Evolutionary conservation across 1,140 invertebrate genomes (phyloP).

Genomic region (Drosophila asahinai): DNA sequence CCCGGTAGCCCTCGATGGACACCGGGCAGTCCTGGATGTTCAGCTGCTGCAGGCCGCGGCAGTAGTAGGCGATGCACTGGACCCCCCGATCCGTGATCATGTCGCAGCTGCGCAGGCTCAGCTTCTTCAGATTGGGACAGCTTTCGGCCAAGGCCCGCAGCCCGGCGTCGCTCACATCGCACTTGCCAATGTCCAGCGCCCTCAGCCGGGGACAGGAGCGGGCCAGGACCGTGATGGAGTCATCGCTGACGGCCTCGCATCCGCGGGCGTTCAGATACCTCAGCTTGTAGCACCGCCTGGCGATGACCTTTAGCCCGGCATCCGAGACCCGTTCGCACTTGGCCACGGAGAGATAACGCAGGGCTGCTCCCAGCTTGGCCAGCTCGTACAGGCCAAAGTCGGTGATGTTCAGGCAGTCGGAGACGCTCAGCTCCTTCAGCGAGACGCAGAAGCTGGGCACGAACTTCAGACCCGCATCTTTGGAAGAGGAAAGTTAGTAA

Average conservation of each 20-base stretch:
- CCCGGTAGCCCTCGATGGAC: conserved; percentile 93
- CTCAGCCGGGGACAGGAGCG: conserved; percentile 92
- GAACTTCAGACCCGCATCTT: conserved; percentile 91
- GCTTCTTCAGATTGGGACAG: conserved; percentile 95
- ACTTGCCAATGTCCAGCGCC: conserved; percentile 96
- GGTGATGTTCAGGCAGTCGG: conserved; percentile 94
- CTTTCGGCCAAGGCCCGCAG: conserved; percentile 93
- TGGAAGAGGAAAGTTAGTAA: conserved; percentile 17
- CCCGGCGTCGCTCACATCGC: conserved; percentile 95
- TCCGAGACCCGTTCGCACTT: conserved; percentile 95
- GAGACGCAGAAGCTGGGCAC: conserved; percentile 94
- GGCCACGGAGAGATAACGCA: conserved; percentile 95
- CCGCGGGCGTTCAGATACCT: conserved; percentile 96
- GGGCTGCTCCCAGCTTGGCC: conserved; percentile 93
- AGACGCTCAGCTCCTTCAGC: conserved; percentile 94
- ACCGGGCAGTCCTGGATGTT: conserved; percentile 97
- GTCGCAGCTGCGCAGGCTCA: conserved; percentile 95
- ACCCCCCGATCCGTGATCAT: conserved; percentile 94
- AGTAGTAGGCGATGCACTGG: conserved; percentile 94
- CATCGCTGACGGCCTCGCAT: conserved; percentile 96
- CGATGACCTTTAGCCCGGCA: conserved; percentile 94
- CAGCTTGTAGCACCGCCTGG: conserved; percentile 94
- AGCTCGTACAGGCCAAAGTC: conserved; percentile 96
- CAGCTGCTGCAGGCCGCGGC: conserved; percentile 93
- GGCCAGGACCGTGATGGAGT: conserved; percentile 93